Conservation (phyloP, 2,888 invertebrate species). For the Drosophila greeni region DNA sequence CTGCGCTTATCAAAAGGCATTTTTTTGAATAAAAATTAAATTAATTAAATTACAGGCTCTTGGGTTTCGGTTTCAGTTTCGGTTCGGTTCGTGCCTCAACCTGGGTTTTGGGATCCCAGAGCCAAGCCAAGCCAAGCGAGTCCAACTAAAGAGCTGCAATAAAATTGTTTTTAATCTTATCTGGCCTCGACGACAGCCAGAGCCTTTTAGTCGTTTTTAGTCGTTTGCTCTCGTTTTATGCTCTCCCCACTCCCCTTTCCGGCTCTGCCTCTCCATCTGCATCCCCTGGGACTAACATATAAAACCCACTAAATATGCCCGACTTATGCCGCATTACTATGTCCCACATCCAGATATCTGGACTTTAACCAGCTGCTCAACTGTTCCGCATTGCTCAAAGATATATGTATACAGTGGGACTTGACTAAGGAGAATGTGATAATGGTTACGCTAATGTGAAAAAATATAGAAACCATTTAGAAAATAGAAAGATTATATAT, state of each 20-base stretch:
- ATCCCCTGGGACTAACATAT: constrained; percentile 35
- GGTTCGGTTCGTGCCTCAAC: background rate
- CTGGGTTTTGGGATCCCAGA: constrained; percentile 21
- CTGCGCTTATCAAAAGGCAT: constrained; percentile 68
- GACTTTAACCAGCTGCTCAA: constrained; percentile 21
- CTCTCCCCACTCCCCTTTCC: constrained; percentile 3
- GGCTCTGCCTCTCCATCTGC: background rate
- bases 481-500: background rate
- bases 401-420: constrained; percentile 11
- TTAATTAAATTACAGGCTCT: constrained; percentile 76
- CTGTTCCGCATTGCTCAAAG: constrained; percentile 39
- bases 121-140: constrained; percentile 28
- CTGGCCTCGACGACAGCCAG: constrained; percentile 50
- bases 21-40: constrained; percentile 77
- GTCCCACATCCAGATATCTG: constrained; percentile 38
- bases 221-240: constrained; percentile 47
- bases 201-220: constrained; percentile 70
- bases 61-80: constrained; percentile 28
- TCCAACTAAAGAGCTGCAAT: constrained; percentile 76
- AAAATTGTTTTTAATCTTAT: constrained; percentile 77
- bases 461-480: background rate
- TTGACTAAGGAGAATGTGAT: background rate
- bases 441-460: background rate
- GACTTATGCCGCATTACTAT: constrained; percentile 67
- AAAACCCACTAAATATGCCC: constrained; percentile 67